Base-by-base conservation (phyloP, 2,797 vertebrate species). In the Champsocephalus esox region DNA sequence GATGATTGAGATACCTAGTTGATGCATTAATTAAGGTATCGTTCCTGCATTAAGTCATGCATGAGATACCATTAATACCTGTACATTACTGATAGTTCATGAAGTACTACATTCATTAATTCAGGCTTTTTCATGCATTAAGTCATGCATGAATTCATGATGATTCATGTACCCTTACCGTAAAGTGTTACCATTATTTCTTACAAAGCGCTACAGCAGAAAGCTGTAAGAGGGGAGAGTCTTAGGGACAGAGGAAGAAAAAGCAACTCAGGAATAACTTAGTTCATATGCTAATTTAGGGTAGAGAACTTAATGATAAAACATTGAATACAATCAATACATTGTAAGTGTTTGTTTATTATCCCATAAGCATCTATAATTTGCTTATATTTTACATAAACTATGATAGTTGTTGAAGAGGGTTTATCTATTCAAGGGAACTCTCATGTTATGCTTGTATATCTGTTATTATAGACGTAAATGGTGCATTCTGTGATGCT, bases 231-330 rank as follows among this genome's bases (percentile, higher is more conserved):
- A 28, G 17, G 12, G 45, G 6, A 16, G 52, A 76, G 64, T 60
- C 21, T 65, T 60, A 58, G 64, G 44, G 59, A 51, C 51, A 60
- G 54, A 14, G 14, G 62, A 75, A 60, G 65, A 73, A 71, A 79
- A 70, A 44, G 77, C 67, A 54, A 84, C 46, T 64, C 52, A 62
- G 56, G 67, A 56, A 72, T 77, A 58, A 80, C 83, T 52, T 12
- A 75, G 21, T 65, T 70, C 17, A 38, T 44, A 13, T 44, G 14
- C 56, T 70, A 58, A 66, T 79, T 79, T 46, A 9, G 24, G 14
- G 17, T 60, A 0, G 4, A 57, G 68, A 78, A 77, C 28, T 11
- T 21, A 34, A 69, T 59, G 34, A 21, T 3, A 65, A 64, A 68
- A 69, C 34, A 32, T 34, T 34, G 2, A 73, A 64, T 45, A 50